Base-by-base conservation (phyloP, 2,113 vertebrate species). In the Bos javanicus region DNA sequence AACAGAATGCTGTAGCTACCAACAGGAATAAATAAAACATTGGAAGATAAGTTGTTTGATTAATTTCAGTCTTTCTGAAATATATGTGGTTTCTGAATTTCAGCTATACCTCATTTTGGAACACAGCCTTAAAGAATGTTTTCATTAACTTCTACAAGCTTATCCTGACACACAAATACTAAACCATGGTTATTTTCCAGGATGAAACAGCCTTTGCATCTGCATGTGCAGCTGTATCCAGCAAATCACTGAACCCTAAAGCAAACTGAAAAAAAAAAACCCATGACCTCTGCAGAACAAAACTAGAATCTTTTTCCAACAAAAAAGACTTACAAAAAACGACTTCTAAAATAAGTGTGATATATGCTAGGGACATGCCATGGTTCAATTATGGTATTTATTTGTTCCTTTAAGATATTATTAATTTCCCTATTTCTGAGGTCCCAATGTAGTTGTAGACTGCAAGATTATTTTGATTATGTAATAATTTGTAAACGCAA, bases 391-490 rank as follows among this genome's bases (percentile, higher is more conserved):
- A 14, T 74, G 25, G 1, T 16, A 94, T 82, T 96, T 94, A 96
- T 95, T 94, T 87, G 48, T 96, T 88, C 33, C 33, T 90, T 92
- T 94, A 96, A 95, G 9, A 7, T 62, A 80, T 50, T 64, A 56
- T 93, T 97, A 97, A 93, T 83, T 81, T 95, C 92, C 36, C 67
- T 96, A 46, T 50, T 96, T 97, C 78, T 95, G 46, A 96, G 90
- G 25, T 91, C 76, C 60, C 52, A 87, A 23, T 33, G 60, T n/a
- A 93, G 60, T 78, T 97, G 17, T 50, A 96, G 10, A 67, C 28
- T 59, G 15, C n/a, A 93, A 92, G 60, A 86, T 95, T 48, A 94
- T 86, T 96, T 96, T 91, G 83, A 95, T 97, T 93, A 64, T 60
- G 8, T 57, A 83, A 92, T 95, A 81, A 95, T 91, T 97, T 90